Percentiles rank a stretch among this genome's conserved stretches.
Evolutionary conservation across 92 coral and sea anemone species (phyloP).

Genomic region (Porites cylindrica): DNA sequence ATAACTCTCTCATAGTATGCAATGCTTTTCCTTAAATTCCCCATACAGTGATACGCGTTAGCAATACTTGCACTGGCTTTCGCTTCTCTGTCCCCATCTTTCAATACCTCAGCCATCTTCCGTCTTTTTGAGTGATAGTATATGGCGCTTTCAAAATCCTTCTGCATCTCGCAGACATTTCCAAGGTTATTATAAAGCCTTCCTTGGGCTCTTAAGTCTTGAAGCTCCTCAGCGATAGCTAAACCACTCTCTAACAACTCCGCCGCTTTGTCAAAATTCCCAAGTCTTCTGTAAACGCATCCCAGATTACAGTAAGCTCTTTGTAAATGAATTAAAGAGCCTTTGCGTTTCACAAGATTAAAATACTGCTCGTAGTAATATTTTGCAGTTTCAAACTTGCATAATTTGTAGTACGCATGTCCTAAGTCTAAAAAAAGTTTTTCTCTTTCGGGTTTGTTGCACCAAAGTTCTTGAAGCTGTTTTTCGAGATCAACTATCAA

Average conservation of each 20-base stretch:
- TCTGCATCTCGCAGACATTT: slow-evolving; percentile 89
- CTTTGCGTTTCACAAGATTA: slow-evolving; percentile 46
- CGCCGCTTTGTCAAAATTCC: slow-evolving; percentile 77
- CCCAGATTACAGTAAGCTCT: slow-evolving; percentile 89
- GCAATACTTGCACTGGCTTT: slow-evolving; percentile 91
- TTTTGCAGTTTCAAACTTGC: slow-evolving; percentile 70
- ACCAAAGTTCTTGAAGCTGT: slow-evolving; percentile 19
- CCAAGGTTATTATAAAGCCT: slow-evolving; percentile 88
- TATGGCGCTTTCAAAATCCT: slow-evolving; percentile 85
- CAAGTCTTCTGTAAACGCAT: slow-evolving; percentile 80
- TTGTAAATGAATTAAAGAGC: slow-evolving; percentile 62
- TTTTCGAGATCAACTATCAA: slow-evolving; percentile 15
- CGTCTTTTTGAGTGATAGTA: slow-evolving; percentile 82
- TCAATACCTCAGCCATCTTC: slow-evolving; percentile 68
- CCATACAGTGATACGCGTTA: slow-evolving; percentile 74
- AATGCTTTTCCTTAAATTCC: slow-evolving; percentile 80
- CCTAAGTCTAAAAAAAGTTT: slow-evolving; percentile 57
- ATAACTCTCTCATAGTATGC: slow-evolving; percentile 84
- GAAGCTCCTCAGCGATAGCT: slow-evolving; percentile 75
- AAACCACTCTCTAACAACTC: slow-evolving; percentile 79
- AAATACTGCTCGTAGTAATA: slow-evolving; percentile 73
- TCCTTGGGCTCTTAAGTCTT: slow-evolving; percentile 73
- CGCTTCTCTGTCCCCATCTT: slow-evolving; percentile 86
- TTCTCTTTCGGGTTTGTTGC: slow-evolving; percentile 29
- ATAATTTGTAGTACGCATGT: slow-evolving; percentile 65